These are phyloP conservation scores for Heteropelma amictum DNA, from an alignment of 2,888 invertebrate genomes.

Conservation along the genomic window DNA sequence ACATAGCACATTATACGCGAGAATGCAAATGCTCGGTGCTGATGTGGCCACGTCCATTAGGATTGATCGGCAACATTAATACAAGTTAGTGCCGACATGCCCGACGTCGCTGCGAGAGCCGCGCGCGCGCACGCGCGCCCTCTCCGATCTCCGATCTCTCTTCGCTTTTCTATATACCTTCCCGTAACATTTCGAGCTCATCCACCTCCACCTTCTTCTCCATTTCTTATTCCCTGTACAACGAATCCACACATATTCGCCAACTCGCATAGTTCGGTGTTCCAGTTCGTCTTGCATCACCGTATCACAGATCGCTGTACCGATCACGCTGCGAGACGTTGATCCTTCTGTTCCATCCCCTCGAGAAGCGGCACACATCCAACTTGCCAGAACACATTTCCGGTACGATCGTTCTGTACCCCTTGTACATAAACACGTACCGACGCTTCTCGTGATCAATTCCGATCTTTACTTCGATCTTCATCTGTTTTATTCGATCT, in stretches of 20 bases:
- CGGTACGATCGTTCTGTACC: conserved; percentile 24
- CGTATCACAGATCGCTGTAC: conserved; percentile 45
- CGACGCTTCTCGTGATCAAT: neutral
- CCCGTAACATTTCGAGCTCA: conserved; percentile 54
- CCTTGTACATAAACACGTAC: neutral
- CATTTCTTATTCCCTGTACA: conserved; percentile 15
- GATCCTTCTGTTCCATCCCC: conserved; percentile 28
- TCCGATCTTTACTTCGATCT: conserved; percentile 7
- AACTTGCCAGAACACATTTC: conserved; percentile 41
- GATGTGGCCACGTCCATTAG: conserved; percentile 75
- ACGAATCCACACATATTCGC: conserved; percentile 8
- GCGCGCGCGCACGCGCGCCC: conserved; percentile 29
- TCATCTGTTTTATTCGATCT: conserved; percentile 9
- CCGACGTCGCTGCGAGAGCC: conserved; percentile 54
- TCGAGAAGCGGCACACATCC: conserved; percentile 17
- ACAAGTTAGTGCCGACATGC: conserved; percentile 77
- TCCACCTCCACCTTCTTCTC: conserved; percentile 44
- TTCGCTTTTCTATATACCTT: conserved; percentile 48
- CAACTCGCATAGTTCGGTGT: conserved; percentile 18
- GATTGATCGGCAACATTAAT: conserved; percentile 77
- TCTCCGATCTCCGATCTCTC: conserved; percentile 65
- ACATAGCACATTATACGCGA: conserved; percentile 13
- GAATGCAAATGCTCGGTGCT: conserved; percentile 64
- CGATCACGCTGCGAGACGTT: conserved; percentile 43
- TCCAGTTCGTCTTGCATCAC: conserved; percentile 24